These are phyloP conservation scores for Horisme vitalbata DNA, from an alignment of 2,888 invertebrate species.

Conservation along the genomic window DNA sequence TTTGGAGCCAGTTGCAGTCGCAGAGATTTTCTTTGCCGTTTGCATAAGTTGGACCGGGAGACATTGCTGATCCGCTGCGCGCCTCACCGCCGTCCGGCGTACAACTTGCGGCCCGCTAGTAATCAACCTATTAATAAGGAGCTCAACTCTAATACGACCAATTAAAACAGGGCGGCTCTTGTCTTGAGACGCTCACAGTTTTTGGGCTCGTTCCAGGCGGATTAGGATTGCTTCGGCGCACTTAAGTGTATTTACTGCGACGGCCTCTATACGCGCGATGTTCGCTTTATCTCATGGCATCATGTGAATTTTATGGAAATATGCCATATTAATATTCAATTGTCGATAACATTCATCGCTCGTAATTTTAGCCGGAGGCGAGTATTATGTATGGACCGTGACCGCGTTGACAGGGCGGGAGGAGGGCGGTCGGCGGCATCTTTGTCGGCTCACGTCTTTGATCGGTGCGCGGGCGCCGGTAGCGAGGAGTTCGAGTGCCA, in stretches of 20 bases:
- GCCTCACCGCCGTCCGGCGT: conserved; percentile 34
- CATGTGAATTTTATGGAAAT: conserved; percentile 65
- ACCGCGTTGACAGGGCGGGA: conserved; percentile 75
- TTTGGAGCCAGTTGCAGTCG: conserved; percentile 42
- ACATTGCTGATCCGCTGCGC: conserved; percentile 38
- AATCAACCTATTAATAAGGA: conserved; percentile 81
- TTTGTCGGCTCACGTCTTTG: conserved; percentile 73
- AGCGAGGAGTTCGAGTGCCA: conserved; percentile 66
- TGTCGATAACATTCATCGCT: conserved; percentile 67
- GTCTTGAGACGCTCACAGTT: conserved; percentile 78
- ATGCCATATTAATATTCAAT: conserved; percentile 65
- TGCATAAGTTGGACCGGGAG: conserved; percentile 48
- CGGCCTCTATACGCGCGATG: conserved; percentile 41
- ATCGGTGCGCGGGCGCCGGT: conserved; percentile 73
- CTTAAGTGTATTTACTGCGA: conserved; percentile 48
- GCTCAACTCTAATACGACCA: conserved; percentile 77
- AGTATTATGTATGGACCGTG: conserved; percentile 65
- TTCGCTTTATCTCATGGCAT: conserved; percentile 42
- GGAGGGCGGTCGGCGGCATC: conserved; percentile 55
- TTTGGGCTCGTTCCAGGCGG: conserved; percentile 78
- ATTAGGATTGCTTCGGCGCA: conserved; percentile 66
- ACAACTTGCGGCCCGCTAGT: conserved; percentile 63
- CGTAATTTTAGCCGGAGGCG: conserved; percentile 70
- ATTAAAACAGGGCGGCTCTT: conserved; percentile 77
- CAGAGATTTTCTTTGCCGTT: conserved; percentile 55